Percentiles rank a stretch among this genome's conserved stretches.
These are phyloP conservation scores for Chaetorhynchus papuensis DNA, from an alignment of 2,113 vertebrate genomes.

Conservation along the genomic window DNA sequence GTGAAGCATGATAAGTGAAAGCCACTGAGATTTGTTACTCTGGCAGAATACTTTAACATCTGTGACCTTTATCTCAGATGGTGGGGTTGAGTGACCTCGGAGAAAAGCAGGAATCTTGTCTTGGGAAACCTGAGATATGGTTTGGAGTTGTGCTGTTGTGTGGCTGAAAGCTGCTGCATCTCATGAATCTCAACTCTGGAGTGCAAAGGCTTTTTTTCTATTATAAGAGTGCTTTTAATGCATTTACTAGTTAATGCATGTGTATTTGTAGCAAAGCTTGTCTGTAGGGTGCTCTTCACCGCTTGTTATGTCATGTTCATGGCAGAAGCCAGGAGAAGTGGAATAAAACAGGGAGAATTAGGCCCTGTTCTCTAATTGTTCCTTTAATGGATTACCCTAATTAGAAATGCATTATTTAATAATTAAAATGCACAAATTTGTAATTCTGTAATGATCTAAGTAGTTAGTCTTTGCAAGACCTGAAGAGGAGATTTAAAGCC, in stretches of 20 bases:
- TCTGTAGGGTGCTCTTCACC: not conserved
- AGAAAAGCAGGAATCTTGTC: not conserved
- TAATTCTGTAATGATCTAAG: not conserved
- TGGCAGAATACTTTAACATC: not conserved
- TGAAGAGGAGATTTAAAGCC: not conserved
- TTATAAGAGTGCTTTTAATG: not conserved
- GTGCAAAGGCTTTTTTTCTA: not conserved
- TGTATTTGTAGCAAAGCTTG: not conserved
- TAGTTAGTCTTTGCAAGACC: not conserved
- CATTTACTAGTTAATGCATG: not conserved
- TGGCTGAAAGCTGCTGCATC: not conserved
- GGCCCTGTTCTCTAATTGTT: conserved; percentile 1
- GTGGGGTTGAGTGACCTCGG: not conserved
- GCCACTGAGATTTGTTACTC: not conserved
- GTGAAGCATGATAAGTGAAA: not conserved
- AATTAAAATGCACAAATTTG: conserved; percentile 14
- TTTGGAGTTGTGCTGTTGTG: not conserved
- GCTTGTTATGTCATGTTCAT: not conserved
- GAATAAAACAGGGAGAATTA: not conserved
- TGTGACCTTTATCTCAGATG: not conserved
- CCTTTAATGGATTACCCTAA: conserved; percentile 41
- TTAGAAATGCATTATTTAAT: conserved; percentile 45
- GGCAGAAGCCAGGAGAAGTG: not conserved
- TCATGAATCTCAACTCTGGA: not conserved
- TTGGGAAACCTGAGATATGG: not conserved